phyloP scores from a whole-genome alignment of 2,888 invertebrate genomes.

The Polylopha cassiicola region DNA sequence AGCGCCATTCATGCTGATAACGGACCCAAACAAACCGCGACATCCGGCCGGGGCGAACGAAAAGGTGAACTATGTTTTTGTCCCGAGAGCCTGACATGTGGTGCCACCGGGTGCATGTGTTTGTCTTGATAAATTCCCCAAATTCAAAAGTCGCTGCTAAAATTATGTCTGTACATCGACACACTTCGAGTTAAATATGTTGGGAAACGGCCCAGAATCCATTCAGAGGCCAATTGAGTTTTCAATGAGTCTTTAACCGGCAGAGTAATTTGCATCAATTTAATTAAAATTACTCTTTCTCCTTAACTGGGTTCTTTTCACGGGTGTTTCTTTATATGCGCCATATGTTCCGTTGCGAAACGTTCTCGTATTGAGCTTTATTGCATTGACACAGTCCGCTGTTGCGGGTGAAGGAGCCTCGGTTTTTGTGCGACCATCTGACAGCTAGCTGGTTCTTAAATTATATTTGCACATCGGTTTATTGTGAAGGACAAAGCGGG shows the following conservation, averaged over 20 bases:
- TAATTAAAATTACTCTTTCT: conserved; percentile 33
- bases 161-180: no score
- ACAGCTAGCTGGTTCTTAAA: conserved; percentile 30
- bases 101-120: conserved; percentile 30
- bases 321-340: conserved; percentile 14
- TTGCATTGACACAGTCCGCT: no score
- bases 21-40: conserved; percentile 49
- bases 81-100: conserved; percentile 39
- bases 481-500: conserved; percentile 32
- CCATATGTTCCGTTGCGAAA: conserved; percentile 16
- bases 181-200: conserved; percentile 3
- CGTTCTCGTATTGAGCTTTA: no score
- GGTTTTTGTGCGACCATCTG: conserved; percentile 43
- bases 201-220: background rate
- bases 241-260: conserved; percentile 35
- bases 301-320: conserved; percentile 28
- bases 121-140: conserved; percentile 12
- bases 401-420: no score
- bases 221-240: conserved; percentile 25
- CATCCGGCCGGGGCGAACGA: conserved; percentile 62
- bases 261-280: conserved; percentile 32
- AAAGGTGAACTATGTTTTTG: conserved; percentile 42
- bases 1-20: conserved; percentile 66
- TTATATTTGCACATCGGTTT: conserved; percentile 31
- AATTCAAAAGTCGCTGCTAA: conserved; percentile 2